Percentiles rank a stretch among this genome's conserved stretches.
Evolutionary conservation across 64 coral and sea anemone species (phyloP).

Genomic region (Stichodactyla mertensii): DNA sequence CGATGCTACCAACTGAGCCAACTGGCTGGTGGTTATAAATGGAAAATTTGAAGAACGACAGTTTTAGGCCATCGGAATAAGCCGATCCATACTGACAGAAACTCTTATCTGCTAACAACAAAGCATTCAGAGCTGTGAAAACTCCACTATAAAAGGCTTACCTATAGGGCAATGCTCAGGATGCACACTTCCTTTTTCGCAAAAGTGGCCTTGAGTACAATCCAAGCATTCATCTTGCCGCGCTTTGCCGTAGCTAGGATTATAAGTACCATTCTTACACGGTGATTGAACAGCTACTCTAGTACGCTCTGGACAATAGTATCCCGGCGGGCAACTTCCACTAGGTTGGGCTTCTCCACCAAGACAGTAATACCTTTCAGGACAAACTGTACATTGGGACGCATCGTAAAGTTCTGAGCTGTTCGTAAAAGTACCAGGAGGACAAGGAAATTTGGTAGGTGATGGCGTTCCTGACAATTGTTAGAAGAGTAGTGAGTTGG

Average conservation of each 20-base stretch:
- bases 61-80: too few relatives aligned
- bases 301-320: constrained; percentile 79
- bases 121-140: too few relatives aligned
- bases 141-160: constrained; percentile 16
- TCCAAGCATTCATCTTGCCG: constrained; percentile 59
- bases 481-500: not conserved
- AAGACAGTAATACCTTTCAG: constrained; percentile 88
- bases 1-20: too few relatives aligned
- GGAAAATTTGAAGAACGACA: too few relatives aligned
- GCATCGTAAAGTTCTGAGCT: constrained; percentile 89
- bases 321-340: constrained; percentile 83
- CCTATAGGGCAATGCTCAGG: constrained; percentile 88
- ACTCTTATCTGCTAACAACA: too few relatives aligned
- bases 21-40: too few relatives aligned
- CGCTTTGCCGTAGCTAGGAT: constrained; percentile 75
- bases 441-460: constrained; percentile 94
- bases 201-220: constrained; percentile 93
- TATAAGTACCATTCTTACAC: constrained; percentile 92
- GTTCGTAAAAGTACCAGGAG: constrained; percentile 80
- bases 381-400: constrained; percentile 74
- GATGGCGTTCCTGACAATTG: constrained; percentile 66
- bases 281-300: constrained; percentile 82
- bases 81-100: too few relatives aligned
- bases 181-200: constrained; percentile 82
- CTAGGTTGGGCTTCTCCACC: constrained; percentile 83